phyloP scores from a whole-genome alignment of 2,888 invertebrate species.

The Caenorhabditis sulstoni region DNA sequence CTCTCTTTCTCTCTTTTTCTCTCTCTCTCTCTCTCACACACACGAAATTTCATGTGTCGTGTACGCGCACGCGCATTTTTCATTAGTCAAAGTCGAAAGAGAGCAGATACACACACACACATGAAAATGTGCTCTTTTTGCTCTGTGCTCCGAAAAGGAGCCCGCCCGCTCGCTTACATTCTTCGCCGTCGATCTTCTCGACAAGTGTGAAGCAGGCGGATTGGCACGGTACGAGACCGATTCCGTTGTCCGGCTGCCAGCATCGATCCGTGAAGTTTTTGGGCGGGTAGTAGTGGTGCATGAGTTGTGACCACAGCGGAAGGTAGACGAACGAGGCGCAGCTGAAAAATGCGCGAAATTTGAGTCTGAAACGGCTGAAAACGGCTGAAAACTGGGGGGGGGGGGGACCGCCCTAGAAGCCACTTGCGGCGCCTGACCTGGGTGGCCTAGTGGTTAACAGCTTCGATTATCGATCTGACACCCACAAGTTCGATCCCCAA shows the following conservation, averaged over 20 bases:
- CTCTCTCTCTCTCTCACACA: neutral
- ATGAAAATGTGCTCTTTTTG: neutral
- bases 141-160: neutral
- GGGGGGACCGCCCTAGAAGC: neutral
- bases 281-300: constrained; percentile 78
- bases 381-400: neutral
- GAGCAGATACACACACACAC: constrained; percentile 7
- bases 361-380: constrained; percentile 8
- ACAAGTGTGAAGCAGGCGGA: constrained; percentile 77
- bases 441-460: too few relatives aligned
- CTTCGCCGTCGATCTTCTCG: constrained; percentile 70
- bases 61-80: constrained; percentile 41
- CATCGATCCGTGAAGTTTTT: constrained; percentile 77
- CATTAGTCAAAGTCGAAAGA: constrained; percentile 33
- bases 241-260: constrained; percentile 68
- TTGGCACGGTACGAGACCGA: constrained; percentile 71
- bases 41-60: neutral
- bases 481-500: too few relatives aligned
- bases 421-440: constrained; percentile 7
- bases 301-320: constrained; percentile 72
- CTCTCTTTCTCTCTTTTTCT: constrained; percentile 14
- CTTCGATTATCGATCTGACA: too few relatives aligned
- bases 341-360: constrained; percentile 50
- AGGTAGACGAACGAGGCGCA: constrained; percentile 75
- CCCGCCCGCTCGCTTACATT: constrained; percentile 60